A percentile compares a stretch with the other conserved stretches of the same genome.
These are phyloP conservation scores for Psittacula derbiana DNA, from an alignment of 2,797 vertebrate genomes.

Conservation along the genomic window DNA sequence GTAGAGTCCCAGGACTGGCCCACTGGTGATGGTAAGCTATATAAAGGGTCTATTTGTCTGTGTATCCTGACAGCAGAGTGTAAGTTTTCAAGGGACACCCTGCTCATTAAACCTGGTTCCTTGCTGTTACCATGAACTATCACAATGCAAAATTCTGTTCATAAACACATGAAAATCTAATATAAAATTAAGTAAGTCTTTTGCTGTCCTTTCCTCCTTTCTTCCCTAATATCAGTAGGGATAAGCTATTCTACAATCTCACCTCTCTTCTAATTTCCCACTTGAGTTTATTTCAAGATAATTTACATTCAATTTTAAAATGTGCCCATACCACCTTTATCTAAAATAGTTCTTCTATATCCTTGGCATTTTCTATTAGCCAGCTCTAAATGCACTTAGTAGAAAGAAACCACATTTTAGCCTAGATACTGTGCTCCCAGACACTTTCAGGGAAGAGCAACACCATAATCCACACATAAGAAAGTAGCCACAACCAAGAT, in stretches of 20 bases:
- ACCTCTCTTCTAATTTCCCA: not conserved
- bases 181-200: not conserved
- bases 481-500: not conserved
- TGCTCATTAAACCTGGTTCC: not conserved
- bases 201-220: not conserved
- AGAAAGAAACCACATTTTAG: not conserved
- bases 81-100: not conserved
- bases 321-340: not conserved
- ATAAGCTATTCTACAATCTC: not conserved
- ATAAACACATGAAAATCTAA: not conserved
- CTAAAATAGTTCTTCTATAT: not conserved
- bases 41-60: not conserved
- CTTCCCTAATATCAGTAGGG: not conserved
- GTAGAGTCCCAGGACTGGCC: not conserved
- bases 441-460: not conserved
- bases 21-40: not conserved
- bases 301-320: not conserved
- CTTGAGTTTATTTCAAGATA: conserved; percentile 4
- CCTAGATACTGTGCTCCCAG: not conserved
- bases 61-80: not conserved
- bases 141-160: not conserved
- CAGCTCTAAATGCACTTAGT: not conserved
- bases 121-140: not conserved
- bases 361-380: not conserved
- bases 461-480: not conserved